phyloP scores from a whole-genome alignment of 2,888 invertebrate species.

The Pollenia griseotomentosa region DNA sequence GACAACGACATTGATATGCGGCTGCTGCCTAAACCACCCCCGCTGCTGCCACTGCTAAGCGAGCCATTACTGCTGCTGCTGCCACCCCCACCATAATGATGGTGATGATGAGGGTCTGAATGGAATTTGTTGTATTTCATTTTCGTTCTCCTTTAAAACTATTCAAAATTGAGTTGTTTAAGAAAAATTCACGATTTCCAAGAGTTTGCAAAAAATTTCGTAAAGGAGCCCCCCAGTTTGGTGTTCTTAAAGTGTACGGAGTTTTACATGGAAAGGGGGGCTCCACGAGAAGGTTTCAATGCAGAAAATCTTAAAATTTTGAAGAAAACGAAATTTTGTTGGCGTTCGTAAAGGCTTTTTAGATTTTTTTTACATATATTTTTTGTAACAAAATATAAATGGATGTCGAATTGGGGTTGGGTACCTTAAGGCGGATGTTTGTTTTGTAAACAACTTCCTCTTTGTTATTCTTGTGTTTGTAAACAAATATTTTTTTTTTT shows the following conservation, averaged over 20 bases:
- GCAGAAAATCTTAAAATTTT: slow-evolving; percentile 29
- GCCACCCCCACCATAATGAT: slow-evolving; percentile 75
- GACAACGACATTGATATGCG: slow-evolving; percentile 69
- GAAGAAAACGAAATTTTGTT: not conserved
- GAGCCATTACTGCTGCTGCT: slow-evolving; percentile 54
- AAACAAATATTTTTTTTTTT: slow-evolving; percentile 27
- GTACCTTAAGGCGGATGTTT: slow-evolving; percentile 42
- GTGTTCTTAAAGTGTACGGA: slow-evolving; percentile 1
- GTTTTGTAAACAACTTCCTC: slow-evolving; percentile 68
- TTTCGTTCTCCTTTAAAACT: not conserved
- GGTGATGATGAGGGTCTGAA: slow-evolving; percentile 75
- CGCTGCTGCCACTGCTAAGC: slow-evolving; percentile 57
- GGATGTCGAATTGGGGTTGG: slow-evolving; percentile 18
- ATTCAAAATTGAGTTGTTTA: slow-evolving; percentile 37
- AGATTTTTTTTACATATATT: not conserved
- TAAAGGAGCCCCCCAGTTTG: slow-evolving; percentile 65
- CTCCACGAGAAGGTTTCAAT: slow-evolving; percentile 44
- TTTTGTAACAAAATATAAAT: not conserved
- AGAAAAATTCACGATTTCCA: slow-evolving; percentile 25
- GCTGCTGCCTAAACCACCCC: slow-evolving; percentile 41
- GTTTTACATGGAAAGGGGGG: slow-evolving; percentile 58
- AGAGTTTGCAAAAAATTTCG: slow-evolving; percentile 14
- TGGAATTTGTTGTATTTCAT: slow-evolving; percentile 73
- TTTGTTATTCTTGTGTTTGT: slow-evolving; percentile 55
- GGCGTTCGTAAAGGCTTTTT: not conserved